Conservation (phyloP, 2,888 invertebrate genomes). For the Leptinotarsa haldemani region DNA sequence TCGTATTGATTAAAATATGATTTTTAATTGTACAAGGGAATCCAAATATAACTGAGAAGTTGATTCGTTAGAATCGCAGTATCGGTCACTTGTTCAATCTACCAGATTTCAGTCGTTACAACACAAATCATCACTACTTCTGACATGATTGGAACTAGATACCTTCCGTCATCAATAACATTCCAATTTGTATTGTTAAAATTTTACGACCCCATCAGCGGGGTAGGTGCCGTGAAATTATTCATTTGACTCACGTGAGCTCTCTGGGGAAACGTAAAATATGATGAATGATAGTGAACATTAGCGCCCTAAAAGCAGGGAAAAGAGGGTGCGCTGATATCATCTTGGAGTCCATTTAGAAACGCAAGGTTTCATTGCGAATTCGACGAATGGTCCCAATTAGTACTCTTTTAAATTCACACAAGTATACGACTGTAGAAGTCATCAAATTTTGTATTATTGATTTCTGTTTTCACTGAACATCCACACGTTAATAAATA, state of each 20-base stretch:
- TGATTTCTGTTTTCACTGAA: no score
- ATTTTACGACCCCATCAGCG: constrained; percentile 29
- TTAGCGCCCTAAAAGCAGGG: constrained; percentile 28
- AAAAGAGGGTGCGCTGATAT: not conserved
- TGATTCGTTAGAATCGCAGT: no score
- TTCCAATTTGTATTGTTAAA: constrained; percentile 30
- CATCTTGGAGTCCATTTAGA: constrained; percentile 9
- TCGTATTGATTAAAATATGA: no score
- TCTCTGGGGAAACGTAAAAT: constrained; percentile 29
- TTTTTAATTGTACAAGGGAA: no score
- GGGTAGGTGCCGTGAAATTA: constrained; percentile 27
- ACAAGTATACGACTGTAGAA: no score
- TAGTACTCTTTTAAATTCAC: not conserved
- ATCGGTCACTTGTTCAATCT: no score
- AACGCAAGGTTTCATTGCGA: not conserved
- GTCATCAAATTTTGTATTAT: no score
- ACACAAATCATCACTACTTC: no score
- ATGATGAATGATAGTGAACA: constrained; percentile 28
- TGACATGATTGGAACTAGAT: not conserved
- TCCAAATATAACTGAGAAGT: no score
- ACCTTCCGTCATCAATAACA: constrained; percentile 20
- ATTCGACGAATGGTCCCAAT: not conserved
- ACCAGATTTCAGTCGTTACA: no score
- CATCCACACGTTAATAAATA: no score
- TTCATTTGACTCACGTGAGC: constrained; percentile 33